Base-by-base conservation (phyloP, 2,888 invertebrate species). In the Tillus elongatus region DNA sequence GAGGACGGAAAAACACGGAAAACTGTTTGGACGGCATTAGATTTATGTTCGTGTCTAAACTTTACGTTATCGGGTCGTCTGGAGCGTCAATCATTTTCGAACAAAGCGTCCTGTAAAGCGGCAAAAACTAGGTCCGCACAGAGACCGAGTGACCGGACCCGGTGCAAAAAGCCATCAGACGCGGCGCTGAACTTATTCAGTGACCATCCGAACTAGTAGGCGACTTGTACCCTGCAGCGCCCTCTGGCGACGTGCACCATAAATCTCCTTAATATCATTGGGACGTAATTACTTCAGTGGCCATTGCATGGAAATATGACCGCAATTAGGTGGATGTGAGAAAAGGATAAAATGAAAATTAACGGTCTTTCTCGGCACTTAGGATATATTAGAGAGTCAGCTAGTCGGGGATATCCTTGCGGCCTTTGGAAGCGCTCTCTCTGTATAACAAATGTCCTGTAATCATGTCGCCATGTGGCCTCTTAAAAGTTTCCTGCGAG, bases 21-120 rank as follows among this genome's bases (percentile, higher is more conserved):
- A 50, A 50, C 44, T 42, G 48, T 45, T 46, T 40, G 46, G 49
- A 47, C 45, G 46, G 40, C 39, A 39, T 47, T 47, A 48, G 51
- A 53, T 53, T 53, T 53, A 53, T 52, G 50, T 42, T 44, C 43
- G 41, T 39, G 50, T 47, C 49, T 48, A 43, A n/a, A 52, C 49
- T 52, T 49, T 47, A 31, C 44, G 53, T 50, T 53, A 51, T 53
- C 52, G 46, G 43, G 41, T 45, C 46, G 45, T 47, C 46, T 43
- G 45, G 38, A 42, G 46, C 52, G 53, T 52, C 53, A 52, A 52
- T 52, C 50, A 53, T 47, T 15, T 37, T 36, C 44, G 41, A 43
- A 50, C 45, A 47, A 47, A 50, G 45, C 39, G 40, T 41, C 39
- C 38, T 35, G 37, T n/a, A 33, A 35, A 33, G 35, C 30, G 40